These are phyloP conservation scores for Enteromius fasciolatus DNA, from an alignment of 2,797 vertebrate genomes.

Conservation along the genomic window DNA sequence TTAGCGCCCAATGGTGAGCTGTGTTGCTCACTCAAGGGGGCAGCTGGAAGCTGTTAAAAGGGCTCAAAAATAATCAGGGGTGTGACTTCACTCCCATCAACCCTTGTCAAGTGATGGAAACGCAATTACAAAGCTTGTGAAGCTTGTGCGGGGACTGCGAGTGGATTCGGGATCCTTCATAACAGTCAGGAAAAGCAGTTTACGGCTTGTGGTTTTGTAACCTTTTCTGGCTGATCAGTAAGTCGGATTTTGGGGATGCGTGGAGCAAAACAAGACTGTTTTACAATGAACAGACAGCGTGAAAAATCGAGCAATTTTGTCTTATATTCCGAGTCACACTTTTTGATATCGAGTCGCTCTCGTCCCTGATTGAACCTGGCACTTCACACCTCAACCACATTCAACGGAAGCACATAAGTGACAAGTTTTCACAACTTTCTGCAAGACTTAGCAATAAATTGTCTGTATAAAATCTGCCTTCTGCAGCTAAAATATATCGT, in stretches of 20 bases:
- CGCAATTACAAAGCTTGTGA: slow-evolving; percentile 27
- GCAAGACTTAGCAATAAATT: slow-evolving; percentile 52
- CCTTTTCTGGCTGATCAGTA: slow-evolving; percentile 39
- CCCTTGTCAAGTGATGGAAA: slow-evolving; percentile 40
- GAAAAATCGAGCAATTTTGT: slow-evolving; percentile 23
- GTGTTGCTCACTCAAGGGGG: slow-evolving; percentile 38
- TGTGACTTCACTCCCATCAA: slow-evolving; percentile 40
- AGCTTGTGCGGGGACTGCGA: slow-evolving; percentile 27
- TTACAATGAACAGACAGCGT: slow-evolving; percentile 13
- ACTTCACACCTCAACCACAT: slow-evolving; percentile 47
- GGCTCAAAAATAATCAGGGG: slow-evolving; percentile 47
- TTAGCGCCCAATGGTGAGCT: slow-evolving; percentile 26
- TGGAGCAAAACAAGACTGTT: slow-evolving; percentile 18
- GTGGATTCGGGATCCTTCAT: slow-evolving; percentile 21
- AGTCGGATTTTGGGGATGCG: slow-evolving; percentile 18
- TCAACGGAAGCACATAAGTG: slow-evolving; percentile 28
- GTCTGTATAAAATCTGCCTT: slow-evolving; percentile 52
- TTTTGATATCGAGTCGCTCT: slow-evolving; percentile 32
- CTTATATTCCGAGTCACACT: slow-evolving; percentile 10
- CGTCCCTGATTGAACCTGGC: slow-evolving; percentile 53
- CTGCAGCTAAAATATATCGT: slow-evolving; percentile 40
- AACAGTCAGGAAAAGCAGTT: slow-evolving; percentile 20
- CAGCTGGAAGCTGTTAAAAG: slow-evolving; percentile 50
- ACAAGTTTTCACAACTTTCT: slow-evolving; percentile 53
- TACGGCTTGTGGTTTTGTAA: slow-evolving; percentile 27